phyloP scores from a whole-genome alignment of 2,113 vertebrate genomes.

The Toxostoma redivivum region DNA sequence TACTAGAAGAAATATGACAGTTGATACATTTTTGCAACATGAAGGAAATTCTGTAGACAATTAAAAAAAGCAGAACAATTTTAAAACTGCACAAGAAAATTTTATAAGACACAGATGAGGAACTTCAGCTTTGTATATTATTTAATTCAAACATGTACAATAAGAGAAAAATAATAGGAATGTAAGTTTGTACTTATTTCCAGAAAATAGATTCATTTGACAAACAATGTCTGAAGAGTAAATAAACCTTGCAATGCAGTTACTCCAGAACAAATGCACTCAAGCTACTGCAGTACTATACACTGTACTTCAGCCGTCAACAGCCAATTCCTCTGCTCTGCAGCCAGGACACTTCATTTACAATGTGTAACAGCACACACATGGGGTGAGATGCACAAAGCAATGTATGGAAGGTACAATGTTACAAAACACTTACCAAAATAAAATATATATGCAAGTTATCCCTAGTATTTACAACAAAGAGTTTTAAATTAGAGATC shows the following conservation, averaged over 20 bases:
- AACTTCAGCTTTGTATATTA: slow-evolving; percentile 60
- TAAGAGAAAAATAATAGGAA: slow-evolving; percentile 65
- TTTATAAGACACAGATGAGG: slow-evolving; percentile 33
- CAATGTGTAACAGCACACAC: neutral
- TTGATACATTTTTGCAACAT: neutral
- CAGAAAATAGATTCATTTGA: slow-evolving; percentile 63
- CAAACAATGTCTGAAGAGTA: slow-evolving; percentile 18
- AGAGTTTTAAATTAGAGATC: slow-evolving; percentile 53
- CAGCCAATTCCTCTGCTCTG: slow-evolving; percentile 21
- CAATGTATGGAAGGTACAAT: neutral
- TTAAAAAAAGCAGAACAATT: neutral
- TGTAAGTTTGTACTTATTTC: slow-evolving; percentile 66
- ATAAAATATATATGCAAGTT: slow-evolving; percentile 36
- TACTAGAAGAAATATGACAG: neutral
- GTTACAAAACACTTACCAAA: slow-evolving; percentile 43
- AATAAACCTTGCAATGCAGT: slow-evolving; percentile 53
- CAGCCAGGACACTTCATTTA: slow-evolving; percentile 31
- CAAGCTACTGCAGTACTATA: slow-evolving; percentile 32
- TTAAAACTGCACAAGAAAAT: slow-evolving; percentile 21
- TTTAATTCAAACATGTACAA: slow-evolving; percentile 67
- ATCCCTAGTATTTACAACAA: slow-evolving; percentile 43
- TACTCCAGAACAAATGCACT: slow-evolving; percentile 59
- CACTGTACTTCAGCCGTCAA: slow-evolving; percentile 18
- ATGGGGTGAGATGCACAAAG: neutral
- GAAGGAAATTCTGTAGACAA: neutral